Percentiles rank a stretch among this genome's conserved stretches.
These are phyloP conservation scores for Hirtodrosophila confusa DNA, from an alignment of 2,888 invertebrate species.

Conservation along the genomic window DNA sequence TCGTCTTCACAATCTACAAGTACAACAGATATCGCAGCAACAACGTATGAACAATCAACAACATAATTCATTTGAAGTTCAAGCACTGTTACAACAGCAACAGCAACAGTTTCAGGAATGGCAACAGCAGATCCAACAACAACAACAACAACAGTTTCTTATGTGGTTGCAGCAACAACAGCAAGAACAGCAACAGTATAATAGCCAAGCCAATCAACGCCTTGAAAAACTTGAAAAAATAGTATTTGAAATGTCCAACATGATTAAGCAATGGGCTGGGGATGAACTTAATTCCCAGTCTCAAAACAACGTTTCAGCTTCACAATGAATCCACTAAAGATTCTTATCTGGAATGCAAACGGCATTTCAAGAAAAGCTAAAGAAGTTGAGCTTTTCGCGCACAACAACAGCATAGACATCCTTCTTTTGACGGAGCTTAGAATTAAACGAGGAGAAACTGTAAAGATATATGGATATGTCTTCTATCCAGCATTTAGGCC, in stretches of 20 bases:
- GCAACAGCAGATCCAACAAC: slow-evolving; percentile 2
- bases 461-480: slow-evolving; percentile 10
- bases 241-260: slow-evolving; percentile 10
- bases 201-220: slow-evolving; percentile 3
- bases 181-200: slow-evolving; percentile 14
- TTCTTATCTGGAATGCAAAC: slow-evolving; percentile 24
- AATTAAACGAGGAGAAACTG: slow-evolving; percentile 1
- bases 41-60: no score
- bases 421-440: slow-evolving; percentile 12
- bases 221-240: slow-evolving; percentile 14
- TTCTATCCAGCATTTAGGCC: slow-evolving; percentile 13
- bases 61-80: no score
- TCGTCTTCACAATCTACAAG: no score
- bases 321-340: slow-evolving; percentile 16
- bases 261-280: slow-evolving; percentile 5
- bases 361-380: slow-evolving; percentile 16
- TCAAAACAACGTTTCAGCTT: not conserved
- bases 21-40: no score
- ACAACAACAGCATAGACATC: slow-evolving; percentile 18
- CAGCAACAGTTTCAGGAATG: not conserved
- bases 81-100: no score
- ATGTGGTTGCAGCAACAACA: slow-evolving; percentile 11
- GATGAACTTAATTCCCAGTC: not conserved
- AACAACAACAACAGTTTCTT: slow-evolving; percentile 13
- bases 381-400: slow-evolving; percentile 18